Base-by-base conservation (phyloP, 2,797 vertebrate genomes). In the Amphiprion clarkii region DNA sequence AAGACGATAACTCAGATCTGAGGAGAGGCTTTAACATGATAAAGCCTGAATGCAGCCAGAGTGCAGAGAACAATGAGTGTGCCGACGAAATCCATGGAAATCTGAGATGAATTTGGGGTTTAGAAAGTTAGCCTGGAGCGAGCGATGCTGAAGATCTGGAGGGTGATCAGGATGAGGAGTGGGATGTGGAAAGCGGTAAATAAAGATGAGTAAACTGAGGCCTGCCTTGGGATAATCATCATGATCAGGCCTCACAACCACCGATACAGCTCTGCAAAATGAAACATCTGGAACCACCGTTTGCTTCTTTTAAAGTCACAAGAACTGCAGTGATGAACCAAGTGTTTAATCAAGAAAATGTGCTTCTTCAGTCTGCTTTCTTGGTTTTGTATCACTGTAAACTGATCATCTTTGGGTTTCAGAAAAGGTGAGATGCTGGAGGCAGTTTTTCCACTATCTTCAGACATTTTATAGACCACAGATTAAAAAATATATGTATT, bases 1-100 rank as follows among this genome's bases (percentile, higher is more conserved):
- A 93, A 94, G 89, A 92, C 82, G 81, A 89, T 89, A 89, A 93
- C 90, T 92, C 87, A 86, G 83, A 93, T 91, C 88, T 82, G 90
- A 86, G 85, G 89, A 85, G 92, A 90, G 84, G 94, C 91, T 94
- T 93, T 90, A 86, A 92, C 85, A 78, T 62, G 90, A 91, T 88
- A 40, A 88, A 92, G 84, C 79, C 56, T 80, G 77, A 91, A 93
- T 74, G 74, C 87, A 92, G 88, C 69, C 71, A 64, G 84, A 84
- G 79, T 84, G 67, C 51, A 44, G 78, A 91, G 86, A 93, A 93
- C 90, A 93, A 93, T 85, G 79, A 84, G 84, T 0, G 73, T 53
- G 31, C 61, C 59, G 10, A 59, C 29, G 74, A 88, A 94, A 93
- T 93, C 91, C 88, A 81, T 46, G 29, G 71, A 88, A 90, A 92